Evolutionary conservation across 2,888 invertebrate genomes (phyloP).

Genomic region (Leptogaster cylindrica): DNA sequence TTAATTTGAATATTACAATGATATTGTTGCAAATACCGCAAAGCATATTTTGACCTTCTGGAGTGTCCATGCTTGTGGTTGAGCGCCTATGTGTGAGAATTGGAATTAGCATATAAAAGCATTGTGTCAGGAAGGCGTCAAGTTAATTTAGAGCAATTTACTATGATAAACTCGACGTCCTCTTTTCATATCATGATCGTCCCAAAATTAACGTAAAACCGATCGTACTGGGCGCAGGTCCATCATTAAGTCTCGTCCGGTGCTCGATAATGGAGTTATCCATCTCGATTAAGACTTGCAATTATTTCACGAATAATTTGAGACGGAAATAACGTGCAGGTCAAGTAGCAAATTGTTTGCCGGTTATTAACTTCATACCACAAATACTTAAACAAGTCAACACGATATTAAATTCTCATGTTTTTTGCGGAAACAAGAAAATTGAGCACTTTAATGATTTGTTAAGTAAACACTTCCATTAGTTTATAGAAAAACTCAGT

Average conservation of each 20-base stretch:
- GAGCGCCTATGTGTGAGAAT: no score
- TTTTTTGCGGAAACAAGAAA: no score
- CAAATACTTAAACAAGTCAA: neutral
- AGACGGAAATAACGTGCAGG: slow-evolving; percentile 12
- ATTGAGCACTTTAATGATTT: no score
- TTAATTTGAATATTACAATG: no score
- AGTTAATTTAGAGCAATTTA: neutral
- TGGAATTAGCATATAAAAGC: no score
- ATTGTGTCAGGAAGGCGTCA: neutral
- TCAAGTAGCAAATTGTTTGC: neutral
- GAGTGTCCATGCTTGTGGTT: no score
- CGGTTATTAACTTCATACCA: neutral
- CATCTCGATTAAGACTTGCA: slow-evolving; percentile 3
- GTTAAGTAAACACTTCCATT: no score
- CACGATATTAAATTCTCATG: neutral
- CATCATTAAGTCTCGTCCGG: neutral
- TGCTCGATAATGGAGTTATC: slow-evolving; percentile 13
- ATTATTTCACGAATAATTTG: slow-evolving; percentile 32
- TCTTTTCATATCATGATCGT: neutral
- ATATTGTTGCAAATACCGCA: no score
- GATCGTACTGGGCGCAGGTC: neutral
- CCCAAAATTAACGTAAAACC: neutral
- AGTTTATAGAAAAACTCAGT: no score
- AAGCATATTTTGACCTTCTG: no score
- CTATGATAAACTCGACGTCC: neutral